phyloP scores from a whole-genome alignment of 2,113 vertebrate species.

The Dasyurus viverrinus region DNA sequence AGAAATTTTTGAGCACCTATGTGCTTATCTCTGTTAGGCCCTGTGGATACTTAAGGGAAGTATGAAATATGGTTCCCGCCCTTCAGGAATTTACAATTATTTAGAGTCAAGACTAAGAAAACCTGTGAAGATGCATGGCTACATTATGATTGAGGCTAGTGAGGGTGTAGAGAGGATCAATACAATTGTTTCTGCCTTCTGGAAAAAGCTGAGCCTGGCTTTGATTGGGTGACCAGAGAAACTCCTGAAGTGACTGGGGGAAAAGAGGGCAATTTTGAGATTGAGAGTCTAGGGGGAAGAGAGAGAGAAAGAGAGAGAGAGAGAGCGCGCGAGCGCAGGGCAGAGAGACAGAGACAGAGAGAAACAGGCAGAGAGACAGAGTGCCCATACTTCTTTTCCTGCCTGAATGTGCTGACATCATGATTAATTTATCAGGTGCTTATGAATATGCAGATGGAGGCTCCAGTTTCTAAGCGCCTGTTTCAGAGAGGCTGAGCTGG shows the following conservation, averaged over 20 bases:
- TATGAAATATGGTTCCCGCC: slow-evolving; percentile 56
- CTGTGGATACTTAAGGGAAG: background rate
- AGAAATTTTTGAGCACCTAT: background rate
- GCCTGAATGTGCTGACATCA: slow-evolving; percentile 80
- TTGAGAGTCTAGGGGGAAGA: background rate
- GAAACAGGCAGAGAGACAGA: background rate
- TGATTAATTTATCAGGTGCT: slow-evolving; percentile 85
- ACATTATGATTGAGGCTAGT: background rate
- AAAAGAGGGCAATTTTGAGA: background rate
- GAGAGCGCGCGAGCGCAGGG: no score
- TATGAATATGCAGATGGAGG: slow-evolving; percentile 84
- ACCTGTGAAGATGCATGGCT: background rate
- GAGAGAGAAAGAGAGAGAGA: no score
- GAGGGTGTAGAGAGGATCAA: background rate
- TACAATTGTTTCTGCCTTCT: background rate
- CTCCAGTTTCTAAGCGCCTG: slow-evolving; percentile 71
- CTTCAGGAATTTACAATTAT: background rate
- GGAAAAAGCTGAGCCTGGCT: background rate
- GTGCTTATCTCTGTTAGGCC: background rate
- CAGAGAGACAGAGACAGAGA: no score
- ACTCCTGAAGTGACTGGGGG: background rate
- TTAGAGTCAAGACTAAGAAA: background rate
- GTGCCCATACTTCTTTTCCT: slow-evolving; percentile 77
- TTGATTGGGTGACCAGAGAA: background rate
- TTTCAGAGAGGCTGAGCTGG: background rate